Base-by-base conservation (phyloP, 2,113 vertebrate species). In the Oryzias javanicus region DNA sequence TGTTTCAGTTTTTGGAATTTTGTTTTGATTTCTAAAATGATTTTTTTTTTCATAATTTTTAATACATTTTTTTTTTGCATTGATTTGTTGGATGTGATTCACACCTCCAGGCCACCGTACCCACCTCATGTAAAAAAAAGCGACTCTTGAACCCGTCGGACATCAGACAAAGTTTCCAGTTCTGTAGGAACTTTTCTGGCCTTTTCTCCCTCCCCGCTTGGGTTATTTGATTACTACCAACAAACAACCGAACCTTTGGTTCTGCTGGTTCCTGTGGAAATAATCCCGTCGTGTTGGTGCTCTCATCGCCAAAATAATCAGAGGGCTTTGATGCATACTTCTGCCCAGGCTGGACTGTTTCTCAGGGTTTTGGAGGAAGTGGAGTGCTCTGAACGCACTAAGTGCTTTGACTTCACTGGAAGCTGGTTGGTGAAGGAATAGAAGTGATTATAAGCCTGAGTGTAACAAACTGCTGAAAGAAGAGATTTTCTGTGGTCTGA, bases 231-330 rank as follows among this genome's bases (percentile, higher is more conserved):
- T 84, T 77, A 79, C 68, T 72, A 79, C 77, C 56, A 86, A 84
- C 68, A 84, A 85, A 86, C 84, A 83, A 40, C 55, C 60, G 17
- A 55, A 67, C 44, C 70, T 58, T 14, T 75, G 35, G 60, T 75
- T 55, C 74, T 72, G 76, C 78, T 49, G 56, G 76, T 63, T 60
- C 55, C 73, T 74, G 81, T 80, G 74, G 81, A 76, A 76, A 80
- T 67, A 83, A 68, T 71, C 54, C 64, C 51, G 73, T 71, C 76
- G 71, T 73, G 66, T 71, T 53, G 64, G 68, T 49, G 75, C 60
- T 42, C 52, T 60, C n/a, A 68, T 74, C 82, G 86, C 86, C 86
- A 87, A 86, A 71, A 87, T 77, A 80, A 88, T 86, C 83, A 83
- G 65, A 76, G 49, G 73, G 76, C 74, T 74, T 75, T 64, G 75